Conservation (phyloP, 2,888 invertebrate species). For the Phrixothrix hirtus region DNA sequence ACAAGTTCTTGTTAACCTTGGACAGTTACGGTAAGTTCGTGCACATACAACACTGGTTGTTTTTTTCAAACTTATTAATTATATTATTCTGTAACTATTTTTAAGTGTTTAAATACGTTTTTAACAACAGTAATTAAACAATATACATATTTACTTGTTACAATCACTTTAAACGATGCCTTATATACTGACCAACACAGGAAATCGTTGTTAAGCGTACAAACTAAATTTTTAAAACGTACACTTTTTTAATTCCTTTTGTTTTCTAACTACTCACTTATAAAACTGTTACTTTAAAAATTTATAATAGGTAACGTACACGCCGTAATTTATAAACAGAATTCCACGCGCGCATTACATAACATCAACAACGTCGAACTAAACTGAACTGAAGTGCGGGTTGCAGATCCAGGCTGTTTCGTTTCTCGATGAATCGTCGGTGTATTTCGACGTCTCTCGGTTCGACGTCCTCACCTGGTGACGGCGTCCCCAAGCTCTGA, state of each 20-base stretch:
- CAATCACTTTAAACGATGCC: too few species aligned
- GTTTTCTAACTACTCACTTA: constrained; percentile 1
- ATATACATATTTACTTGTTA: too few species aligned
- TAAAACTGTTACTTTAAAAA: too few species aligned
- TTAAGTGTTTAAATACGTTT: too few species aligned
- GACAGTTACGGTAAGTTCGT: constrained; percentile 23
- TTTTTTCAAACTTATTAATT: too few species aligned
- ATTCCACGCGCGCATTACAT: constrained; percentile 9
- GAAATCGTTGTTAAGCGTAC: too few species aligned
- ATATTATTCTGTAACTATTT: too few species aligned
- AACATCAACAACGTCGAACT: constrained; percentile 13
- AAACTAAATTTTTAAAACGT: too few species aligned
- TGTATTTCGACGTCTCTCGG: constrained; percentile 30
- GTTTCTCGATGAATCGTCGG: constrained; percentile 21
- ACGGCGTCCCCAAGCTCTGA: constrained; percentile 34
- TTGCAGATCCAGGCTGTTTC: constrained; percentile 28
- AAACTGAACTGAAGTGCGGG: constrained; percentile 34
- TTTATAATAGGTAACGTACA: constrained; percentile 14
- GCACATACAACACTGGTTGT: constrained; percentile 8
- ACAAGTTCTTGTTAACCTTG: constrained; percentile 32
- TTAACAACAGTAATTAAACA: too few species aligned
- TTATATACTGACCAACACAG: too few species aligned
- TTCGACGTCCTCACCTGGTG: constrained; percentile 49
- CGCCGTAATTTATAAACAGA: constrained; percentile 23
- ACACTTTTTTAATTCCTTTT: too few species aligned